These are phyloP conservation scores for Dolichallabes microphthalmus DNA, from an alignment of 2,113 vertebrate genomes.

Conservation along the genomic window DNA sequence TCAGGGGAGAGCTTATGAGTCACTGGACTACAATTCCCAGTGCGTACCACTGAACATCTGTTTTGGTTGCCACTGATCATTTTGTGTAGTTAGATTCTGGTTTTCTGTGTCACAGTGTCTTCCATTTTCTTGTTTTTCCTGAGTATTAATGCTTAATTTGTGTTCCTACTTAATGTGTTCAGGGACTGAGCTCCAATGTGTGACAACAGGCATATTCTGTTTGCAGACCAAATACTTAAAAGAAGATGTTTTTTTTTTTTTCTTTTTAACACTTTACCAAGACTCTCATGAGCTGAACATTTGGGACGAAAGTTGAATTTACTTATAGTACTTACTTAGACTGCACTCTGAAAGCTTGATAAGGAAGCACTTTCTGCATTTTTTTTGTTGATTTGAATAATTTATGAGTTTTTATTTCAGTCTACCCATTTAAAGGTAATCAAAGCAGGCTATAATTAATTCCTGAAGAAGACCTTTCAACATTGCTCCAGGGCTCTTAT, in stretches of 20 bases:
- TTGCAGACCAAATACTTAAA: neutral
- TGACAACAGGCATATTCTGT: neutral
- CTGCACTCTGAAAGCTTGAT: neutral
- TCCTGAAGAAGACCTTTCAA: constrained; percentile 55
- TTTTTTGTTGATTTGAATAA: constrained; percentile 62
- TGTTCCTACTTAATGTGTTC: no score
- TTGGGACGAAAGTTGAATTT: constrained; percentile 10
- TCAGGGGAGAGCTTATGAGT: no score
- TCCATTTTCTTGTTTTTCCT: no score
- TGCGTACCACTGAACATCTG: no score
- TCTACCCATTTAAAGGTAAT: constrained; percentile 58
- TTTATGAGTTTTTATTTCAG: constrained; percentile 56
- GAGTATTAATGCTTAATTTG: no score
- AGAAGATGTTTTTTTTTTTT: neutral
- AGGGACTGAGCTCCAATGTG: no score
- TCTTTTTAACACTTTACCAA: neutral
- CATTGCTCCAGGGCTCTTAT: constrained; percentile 54
- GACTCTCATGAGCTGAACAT: neutral
- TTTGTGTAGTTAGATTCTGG: no score
- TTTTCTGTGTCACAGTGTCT: no score
- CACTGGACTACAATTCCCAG: no score
- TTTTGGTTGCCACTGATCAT: no score
- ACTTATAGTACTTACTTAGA: neutral
- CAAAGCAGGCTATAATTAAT: constrained; percentile 50
- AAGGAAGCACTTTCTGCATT: constrained; percentile 32